Conservation (phyloP, 1,140 invertebrate species). For the Nylanderia fulva region DNA sequence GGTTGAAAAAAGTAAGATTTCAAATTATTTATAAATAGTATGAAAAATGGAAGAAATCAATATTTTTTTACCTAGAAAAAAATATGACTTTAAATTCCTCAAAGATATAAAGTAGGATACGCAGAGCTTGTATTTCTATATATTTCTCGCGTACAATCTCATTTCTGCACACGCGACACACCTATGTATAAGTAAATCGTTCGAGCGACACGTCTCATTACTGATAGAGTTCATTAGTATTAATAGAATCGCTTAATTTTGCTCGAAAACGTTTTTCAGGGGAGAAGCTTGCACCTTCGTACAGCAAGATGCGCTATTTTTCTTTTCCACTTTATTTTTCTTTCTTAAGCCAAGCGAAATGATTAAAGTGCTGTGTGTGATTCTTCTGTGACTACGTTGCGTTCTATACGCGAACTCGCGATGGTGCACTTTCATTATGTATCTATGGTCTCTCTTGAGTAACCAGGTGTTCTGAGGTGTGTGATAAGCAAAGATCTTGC, state of each 20-base stretch:
- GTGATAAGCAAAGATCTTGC: background rate
- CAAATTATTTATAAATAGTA: background rate
- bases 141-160: slow-evolving; percentile 1
- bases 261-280: slow-evolving; percentile 24
- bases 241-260: slow-evolving; percentile 28
- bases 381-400: slow-evolving; percentile 17
- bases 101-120: slow-evolving; percentile 21
- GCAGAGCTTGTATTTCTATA: slow-evolving; percentile 1
- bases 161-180: background rate
- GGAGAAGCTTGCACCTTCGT: slow-evolving; percentile 12
- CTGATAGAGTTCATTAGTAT: background rate
- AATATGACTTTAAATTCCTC: background rate
- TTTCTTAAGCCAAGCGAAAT: background rate
- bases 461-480: background rate
- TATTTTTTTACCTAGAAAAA: background rate
- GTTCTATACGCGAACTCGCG: background rate
- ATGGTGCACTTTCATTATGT: background rate
- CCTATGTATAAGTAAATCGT: slow-evolving; percentile 16
- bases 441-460: background rate
- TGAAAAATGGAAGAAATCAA: background rate
- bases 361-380: slow-evolving; percentile 14
- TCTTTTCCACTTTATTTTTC: background rate
- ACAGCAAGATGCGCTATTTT: background rate
- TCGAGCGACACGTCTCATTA: slow-evolving; percentile 16
- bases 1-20: background rate